Evolutionary conservation across 1,140 invertebrate species (phyloP).

Genomic region (Drosophila melanogaster): DNA sequence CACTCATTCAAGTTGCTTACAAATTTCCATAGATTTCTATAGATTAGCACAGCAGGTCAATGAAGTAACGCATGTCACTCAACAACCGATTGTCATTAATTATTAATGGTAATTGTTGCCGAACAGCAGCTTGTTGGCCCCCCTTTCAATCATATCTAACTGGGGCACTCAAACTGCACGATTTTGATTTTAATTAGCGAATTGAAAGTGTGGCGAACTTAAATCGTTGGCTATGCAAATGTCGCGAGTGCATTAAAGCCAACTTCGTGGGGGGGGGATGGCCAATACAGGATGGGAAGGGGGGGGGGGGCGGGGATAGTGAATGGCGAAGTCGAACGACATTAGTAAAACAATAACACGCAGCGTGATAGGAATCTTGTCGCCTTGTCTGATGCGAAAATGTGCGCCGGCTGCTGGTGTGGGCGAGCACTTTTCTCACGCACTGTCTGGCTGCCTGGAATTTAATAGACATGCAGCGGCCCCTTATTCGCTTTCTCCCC

Average conservation of each 20-base stretch:
- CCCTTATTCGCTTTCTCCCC: no score
- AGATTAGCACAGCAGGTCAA: not conserved
- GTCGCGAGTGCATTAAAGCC: not conserved
- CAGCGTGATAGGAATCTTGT: slow-evolving; percentile 44
- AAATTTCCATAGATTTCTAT: not conserved
- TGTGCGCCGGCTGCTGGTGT: not conserved
- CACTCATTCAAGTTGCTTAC: not conserved
- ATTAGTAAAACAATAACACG: slow-evolving; percentile 47
- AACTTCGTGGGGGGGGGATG: no score
- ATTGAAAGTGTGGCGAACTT: slow-evolving; percentile 2
- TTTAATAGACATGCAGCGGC: slow-evolving; percentile 38
- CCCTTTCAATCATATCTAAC: not conserved
- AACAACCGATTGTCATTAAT: slow-evolving; percentile 24
- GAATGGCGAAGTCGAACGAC: no score
- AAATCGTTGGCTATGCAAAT: slow-evolving; percentile 11
- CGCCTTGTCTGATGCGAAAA: slow-evolving; percentile 24
- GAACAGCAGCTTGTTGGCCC: not conserved
- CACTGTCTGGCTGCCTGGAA: slow-evolving; percentile 34
- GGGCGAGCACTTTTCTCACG: slow-evolving; percentile 18
- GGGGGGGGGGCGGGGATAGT: no score
- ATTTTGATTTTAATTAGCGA: slow-evolving; percentile 27
- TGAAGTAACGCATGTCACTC: slow-evolving; percentile 29
- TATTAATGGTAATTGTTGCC: slow-evolving; percentile 37
- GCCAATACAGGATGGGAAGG: no score
- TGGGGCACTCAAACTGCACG: not conserved